Evolutionary conservation across 2,797 vertebrate genomes (phyloP), one percentile per base, ranked within the genome.

Genomic region (Dromococcyx pavoninus): DNA sequence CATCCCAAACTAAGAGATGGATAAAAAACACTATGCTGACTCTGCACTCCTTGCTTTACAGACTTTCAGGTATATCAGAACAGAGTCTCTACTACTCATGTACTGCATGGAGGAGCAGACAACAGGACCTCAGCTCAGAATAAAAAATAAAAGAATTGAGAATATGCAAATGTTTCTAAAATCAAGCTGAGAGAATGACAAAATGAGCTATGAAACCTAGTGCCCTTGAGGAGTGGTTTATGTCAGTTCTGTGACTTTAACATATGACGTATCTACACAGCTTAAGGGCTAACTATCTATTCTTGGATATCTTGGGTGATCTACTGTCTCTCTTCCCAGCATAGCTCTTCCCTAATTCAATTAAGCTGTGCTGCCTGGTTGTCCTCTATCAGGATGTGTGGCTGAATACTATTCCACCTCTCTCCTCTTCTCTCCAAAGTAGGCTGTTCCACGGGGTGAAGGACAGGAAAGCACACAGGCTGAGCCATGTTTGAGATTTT

Each of bases 81-180:
- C 23, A 75, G 19, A 72, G 17, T 13, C 9, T 75, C 43, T 58
- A 25, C 33, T 28, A 37, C 32, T 66, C 21, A 37, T 24, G 21
- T 60, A 30, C 23, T 0, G 1, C 6, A 16, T 0, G 0, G 28
- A 57, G 67, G 25, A 79, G 5, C 16, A 85, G 39, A 67, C 24
- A 75, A 76, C 11, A 79, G n/a, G 16, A 70, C 6, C 17, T 65
- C 37, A 46, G 27, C 17, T 37, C n/a, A 53, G 28, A 66, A 76
- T 11, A 7, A 51, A 71, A 61, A 22, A 53, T 41, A 50, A 21
- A 32, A 58, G n/a, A 58, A 57, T 4, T 48, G 10, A 72, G 13
- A 91, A 56, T 81, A 79, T 60, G 21, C 21, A 92, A 85, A 66
- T 21, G 0, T 23, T 87, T 53, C 58, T 65, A 65, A 92, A 89